These are phyloP conservation scores for Rhinoraja longicauda DNA, from an alignment of 2,797 vertebrate genomes.

Conservation along the genomic window DNA sequence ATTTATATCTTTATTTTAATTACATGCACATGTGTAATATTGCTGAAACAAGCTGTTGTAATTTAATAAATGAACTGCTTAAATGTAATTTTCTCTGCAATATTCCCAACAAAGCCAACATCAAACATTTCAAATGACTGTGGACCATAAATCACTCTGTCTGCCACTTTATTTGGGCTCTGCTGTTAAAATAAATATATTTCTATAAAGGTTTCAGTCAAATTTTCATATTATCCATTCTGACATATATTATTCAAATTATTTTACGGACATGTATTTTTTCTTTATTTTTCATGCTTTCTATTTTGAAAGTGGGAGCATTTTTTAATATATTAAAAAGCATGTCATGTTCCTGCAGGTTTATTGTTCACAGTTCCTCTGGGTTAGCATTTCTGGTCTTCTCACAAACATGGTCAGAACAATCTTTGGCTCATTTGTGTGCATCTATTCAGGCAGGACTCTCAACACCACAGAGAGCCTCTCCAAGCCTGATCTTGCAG, in stretches of 20 bases:
- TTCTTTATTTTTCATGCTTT: not conserved
- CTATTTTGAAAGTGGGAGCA: not conserved
- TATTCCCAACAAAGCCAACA: not conserved
- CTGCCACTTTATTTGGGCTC: not conserved
- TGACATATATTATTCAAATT: not conserved
- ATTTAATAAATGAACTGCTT: not conserved
- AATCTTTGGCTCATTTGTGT: constrained; percentile 16
- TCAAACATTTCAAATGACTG: not conserved
- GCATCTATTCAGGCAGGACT: not conserved
- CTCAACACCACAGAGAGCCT: not conserved
- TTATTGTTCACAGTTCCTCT: not conserved
- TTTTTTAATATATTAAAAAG: not conserved
- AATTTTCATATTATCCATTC: not conserved
- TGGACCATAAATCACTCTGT: not conserved
- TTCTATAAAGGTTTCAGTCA: not conserved
- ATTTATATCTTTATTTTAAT: not conserved
- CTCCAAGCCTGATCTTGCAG: not conserved
- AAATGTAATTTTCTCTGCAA: not conserved
- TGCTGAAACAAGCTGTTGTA: not conserved
- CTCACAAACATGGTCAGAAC: not conserved
- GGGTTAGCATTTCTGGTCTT: not conserved
- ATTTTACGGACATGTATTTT: not conserved
- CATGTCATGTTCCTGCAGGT: not conserved
- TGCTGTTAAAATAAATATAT: not conserved
- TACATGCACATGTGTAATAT: not conserved